Evolutionary conservation across 2,113 vertebrate species (phyloP), one percentile per base, ranked within the genome.

Genomic region (Serilophus lunatus): DNA sequence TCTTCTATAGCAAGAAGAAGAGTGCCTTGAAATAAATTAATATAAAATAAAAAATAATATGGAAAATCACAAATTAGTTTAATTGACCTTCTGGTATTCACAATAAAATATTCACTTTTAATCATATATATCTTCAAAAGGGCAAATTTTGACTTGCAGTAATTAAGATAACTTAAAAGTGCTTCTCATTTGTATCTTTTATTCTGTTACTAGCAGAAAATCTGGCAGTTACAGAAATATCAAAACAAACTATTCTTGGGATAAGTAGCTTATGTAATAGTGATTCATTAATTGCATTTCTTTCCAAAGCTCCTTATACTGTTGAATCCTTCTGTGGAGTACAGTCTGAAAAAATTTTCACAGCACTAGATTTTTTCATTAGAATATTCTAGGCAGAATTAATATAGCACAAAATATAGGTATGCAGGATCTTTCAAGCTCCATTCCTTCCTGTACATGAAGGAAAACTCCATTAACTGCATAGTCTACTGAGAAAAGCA

Each of bases 141-240:
- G 40, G n/a, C 78, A 92, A 75, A 19, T 76, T 75, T 57, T 82
- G n/a, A 75, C 28, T 78, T 75, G 23, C 20, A 74, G 50, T 77
- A 86, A 90, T 90, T 91, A 91, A 91, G 82, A 87, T n/a, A 92
- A 77, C 18, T 61, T 92, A 45, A 85, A 92, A 85, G 12, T 59
- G 7, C 24, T 90, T 80, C 31, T 94, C 50, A 76, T 76, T 66
- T 85, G 3, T 85, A 82, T 74, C 38, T 90, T 91, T 94, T 72
- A 82, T 91, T 87, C 50, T 11, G n/a, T 76, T 84, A 69, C 42
- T 49, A 88, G 38, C 3, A 13, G 29, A 87, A 91, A 90, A 74
- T 80, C 50, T 90, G 47, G 42, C 38, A 74, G 38, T 56, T 90
- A 63, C 33, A 80, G 75, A 96, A 95, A 77, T 82, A 85, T 77